A percentile compares a stretch with the other conserved stretches of the same genome.
Evolutionary conservation across 1,140 invertebrate species (phyloP).

Genomic region (Scaptodrosophila lebanonensis): DNA sequence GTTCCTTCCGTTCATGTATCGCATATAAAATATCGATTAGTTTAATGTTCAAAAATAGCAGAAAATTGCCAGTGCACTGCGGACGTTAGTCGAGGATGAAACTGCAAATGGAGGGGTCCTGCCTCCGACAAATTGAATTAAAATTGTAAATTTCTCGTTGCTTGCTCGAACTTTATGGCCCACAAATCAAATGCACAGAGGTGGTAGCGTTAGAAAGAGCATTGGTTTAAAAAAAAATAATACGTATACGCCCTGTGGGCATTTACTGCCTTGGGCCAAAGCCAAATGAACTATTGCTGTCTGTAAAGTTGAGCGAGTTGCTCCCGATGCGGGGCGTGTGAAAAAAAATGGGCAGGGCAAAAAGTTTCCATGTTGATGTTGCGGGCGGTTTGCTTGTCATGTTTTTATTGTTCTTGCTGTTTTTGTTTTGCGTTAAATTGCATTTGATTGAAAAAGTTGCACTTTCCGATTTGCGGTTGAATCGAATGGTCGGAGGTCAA

Average conservation of each 20-base stretch:
- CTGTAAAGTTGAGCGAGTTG: conserved; percentile 4
- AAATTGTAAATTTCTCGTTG: conserved; percentile 67
- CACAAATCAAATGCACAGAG: conserved; percentile 65
- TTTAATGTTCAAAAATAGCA: conserved; percentile 68
- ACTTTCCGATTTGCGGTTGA: conserved; percentile 26
- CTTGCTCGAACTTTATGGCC: conserved; percentile 57
- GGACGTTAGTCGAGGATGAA: conserved; percentile 3
- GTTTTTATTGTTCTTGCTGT: conserved; percentile 9
- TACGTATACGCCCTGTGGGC: conserved; percentile 47
- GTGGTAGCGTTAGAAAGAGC: conserved; percentile 2
- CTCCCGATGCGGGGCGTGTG: conserved; percentile 19
- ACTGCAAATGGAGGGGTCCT: neutral
- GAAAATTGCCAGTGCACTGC: conserved; percentile 17
- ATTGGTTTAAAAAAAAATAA: conserved; percentile 20
- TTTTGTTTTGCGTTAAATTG: conserved; percentile 28
- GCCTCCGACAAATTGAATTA: conserved; percentile 58
- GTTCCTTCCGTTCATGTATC: neutral
- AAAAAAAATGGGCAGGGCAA: conserved; percentile 18
- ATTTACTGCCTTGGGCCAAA: conserved; percentile 12
- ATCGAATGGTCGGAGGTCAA: conserved; percentile 5
- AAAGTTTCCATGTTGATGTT: conserved; percentile 30
- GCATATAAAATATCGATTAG: conserved; percentile 70
- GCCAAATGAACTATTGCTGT: conserved; percentile 24
- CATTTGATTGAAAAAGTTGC: conserved; percentile 33
- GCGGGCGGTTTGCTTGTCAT: conserved; percentile 23